Evolutionary conservation across 2,888 invertebrate species (phyloP), one percentile per base, ranked within the genome.

Genomic region (Osmoderma eremita): DNA sequence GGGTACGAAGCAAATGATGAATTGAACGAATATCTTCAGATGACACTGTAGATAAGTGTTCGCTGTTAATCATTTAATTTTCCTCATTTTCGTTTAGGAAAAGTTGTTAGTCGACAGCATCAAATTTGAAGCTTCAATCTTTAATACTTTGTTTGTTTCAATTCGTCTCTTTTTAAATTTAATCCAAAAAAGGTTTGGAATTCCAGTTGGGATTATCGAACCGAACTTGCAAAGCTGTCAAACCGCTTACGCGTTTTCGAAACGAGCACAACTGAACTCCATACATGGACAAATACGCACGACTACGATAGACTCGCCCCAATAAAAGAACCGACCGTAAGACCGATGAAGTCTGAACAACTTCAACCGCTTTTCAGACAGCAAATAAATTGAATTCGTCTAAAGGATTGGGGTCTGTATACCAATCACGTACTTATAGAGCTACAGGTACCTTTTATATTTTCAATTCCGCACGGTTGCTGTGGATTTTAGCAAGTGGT

Each of bases 251-350:
- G 20, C 12, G 10, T 8, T 20, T 20, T 48, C 10, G 30, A 48
- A 48, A 48, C 48, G 18, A 20, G 20, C 20, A 48, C 20, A 20
- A 20, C 10, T 12, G 12, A 48, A 18, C 18, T 12, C 18, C 48
- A 20, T 17, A 48, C 8, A 20, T n/a, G 20, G 10, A 20, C 4
- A 48, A 18, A 10, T 20, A 18, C 12, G 18, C 6, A 30, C 8
- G 20, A 20, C 42, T 42, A 13, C 17, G 5, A 13, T 12, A 42
- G 42, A 1, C 3, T 15, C 17, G 42, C 42, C 13, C 13, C 17
- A 48, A 13, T 6, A 48, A 48, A 20, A 48, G 12, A 48, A 48
- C 48, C 20, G 42, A 48, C 18, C 17, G 18, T 48, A 48, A 48
- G 18, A 48, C 18, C 15, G 42, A 6, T 15, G 13, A 20, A 12